Evolutionary conservation across 2,113 vertebrate species (phyloP).

Genomic region (Lophochroa leadbeateri): DNA sequence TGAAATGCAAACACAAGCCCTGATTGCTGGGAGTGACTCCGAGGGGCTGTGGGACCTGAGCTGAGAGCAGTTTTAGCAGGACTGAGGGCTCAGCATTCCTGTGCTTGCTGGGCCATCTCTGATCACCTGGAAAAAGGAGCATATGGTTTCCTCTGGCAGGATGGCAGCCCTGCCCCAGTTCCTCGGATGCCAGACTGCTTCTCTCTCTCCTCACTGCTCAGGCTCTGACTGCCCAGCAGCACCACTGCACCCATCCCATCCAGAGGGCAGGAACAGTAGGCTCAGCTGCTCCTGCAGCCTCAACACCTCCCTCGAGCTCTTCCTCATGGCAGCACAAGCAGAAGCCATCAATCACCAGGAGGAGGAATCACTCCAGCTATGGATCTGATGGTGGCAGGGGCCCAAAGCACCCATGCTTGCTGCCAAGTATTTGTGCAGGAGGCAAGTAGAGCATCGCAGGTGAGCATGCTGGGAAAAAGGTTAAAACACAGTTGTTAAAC

Average conservation of each 20-base stretch:
- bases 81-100: background rate
- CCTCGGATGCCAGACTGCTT: background rate
- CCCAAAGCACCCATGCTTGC: background rate
- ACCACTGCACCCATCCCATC: background rate
- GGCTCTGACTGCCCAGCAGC: background rate
- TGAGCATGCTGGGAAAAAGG: background rate
- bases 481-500: background rate
- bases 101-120: background rate
- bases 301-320: background rate
- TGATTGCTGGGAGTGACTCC: background rate
- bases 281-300: background rate
- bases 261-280: background rate
- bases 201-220: background rate
- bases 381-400: background rate
- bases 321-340: background rate
- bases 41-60: background rate
- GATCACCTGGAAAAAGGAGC: background rate
- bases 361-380: background rate
- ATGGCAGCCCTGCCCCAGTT: background rate
- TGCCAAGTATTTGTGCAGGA: background rate
- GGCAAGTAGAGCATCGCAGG: background rate
- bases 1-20: background rate
- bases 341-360: background rate
- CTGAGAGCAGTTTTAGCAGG: background rate
- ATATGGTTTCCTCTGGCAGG: background rate